Evolutionary conservation across 2,797 vertebrate genomes (phyloP), one percentile per base, ranked within the genome.

Genomic region (Lithobates sylvaticus): DNA sequence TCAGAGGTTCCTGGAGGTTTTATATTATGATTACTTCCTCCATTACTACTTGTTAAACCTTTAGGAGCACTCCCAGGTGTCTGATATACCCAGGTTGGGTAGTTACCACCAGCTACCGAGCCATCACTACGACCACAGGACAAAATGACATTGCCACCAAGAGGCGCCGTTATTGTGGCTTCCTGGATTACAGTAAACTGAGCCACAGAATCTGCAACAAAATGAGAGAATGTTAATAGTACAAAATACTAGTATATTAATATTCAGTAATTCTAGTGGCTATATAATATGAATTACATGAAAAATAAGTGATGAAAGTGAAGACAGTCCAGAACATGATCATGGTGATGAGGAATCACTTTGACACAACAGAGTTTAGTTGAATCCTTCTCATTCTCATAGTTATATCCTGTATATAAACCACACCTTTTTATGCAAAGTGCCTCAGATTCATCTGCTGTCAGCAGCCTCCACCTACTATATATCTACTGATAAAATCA

Each of bases 121-220:
- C 88, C 82, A 8, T 27, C 44, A 50, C 47, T 65, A 13, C 29
- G 47, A 26, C 58, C 10, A 1, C 72, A 89, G 47, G 85, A 15
- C 64, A 88, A 36, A 3, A 13, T 16, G 4, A n/a, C 5, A 0
- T 9, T 18, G 0, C 5, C 18, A 0, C 75, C 78, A 12, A 16
- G 26, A 67, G 84, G 64, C 0, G 3, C 54, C 3, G 81, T 50
- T 4, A 2, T 3, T 13, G 58, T 18, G 10, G 44, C 9, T 0
- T 29, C 72, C 64, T 88, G 76, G 79, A 73, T 73, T 47, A 73
- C 71, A 64, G 32, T 34, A 83, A 64, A 29, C 67, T 89, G 76
- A 26, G 79, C 79, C 15, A 72, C 7, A 13, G 70, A 71, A 54
- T 27, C 78, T 81, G 65, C 29, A 71, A 81, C 8, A 5, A 39